Evolutionary conservation across 2,888 invertebrate species (phyloP).

Genomic region (Athetis lepigone): DNA sequence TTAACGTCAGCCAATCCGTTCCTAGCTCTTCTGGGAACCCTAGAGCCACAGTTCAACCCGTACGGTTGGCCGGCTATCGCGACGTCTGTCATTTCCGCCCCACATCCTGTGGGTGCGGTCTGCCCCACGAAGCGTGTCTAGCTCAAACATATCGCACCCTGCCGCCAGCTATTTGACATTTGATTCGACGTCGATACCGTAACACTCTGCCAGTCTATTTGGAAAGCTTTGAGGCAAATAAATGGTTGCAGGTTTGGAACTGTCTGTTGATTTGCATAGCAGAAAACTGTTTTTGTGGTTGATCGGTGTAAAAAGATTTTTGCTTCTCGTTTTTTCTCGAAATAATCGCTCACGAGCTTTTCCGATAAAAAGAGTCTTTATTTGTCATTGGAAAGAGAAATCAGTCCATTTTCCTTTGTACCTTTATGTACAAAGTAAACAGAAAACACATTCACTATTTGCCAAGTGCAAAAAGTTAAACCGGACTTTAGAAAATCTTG

Average conservation of each 20-base stretch:
- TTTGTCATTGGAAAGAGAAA: neutral
- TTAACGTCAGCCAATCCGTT: neutral
- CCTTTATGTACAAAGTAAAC: no score
- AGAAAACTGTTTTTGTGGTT: neutral
- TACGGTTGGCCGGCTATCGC: constrained; percentile 62
- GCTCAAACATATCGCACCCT: constrained; percentile 59
- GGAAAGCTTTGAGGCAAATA: constrained; percentile 38
- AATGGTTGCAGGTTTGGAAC: constrained; percentile 16
- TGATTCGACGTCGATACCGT: constrained; percentile 61
- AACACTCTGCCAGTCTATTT: constrained; percentile 41
- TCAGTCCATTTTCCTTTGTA: no score
- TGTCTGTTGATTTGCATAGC: neutral
- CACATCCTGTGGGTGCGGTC: constrained; percentile 68
- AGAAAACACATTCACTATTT: no score
- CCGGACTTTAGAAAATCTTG: neutral
- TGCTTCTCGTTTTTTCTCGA: neutral
- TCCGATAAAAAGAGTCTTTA: neutral
- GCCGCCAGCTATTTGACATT: constrained; percentile 62
- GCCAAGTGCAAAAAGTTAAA: no score
- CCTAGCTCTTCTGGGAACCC: constrained; percentile 31
- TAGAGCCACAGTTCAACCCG: constrained; percentile 37
- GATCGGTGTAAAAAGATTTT: neutral
- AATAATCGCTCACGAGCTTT: neutral
- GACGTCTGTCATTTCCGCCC: constrained; percentile 68
- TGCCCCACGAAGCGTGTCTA: constrained; percentile 57